Base-by-base conservation (phyloP, 2,888 invertebrate species). In the Pristionchus maxplancki region DNA sequence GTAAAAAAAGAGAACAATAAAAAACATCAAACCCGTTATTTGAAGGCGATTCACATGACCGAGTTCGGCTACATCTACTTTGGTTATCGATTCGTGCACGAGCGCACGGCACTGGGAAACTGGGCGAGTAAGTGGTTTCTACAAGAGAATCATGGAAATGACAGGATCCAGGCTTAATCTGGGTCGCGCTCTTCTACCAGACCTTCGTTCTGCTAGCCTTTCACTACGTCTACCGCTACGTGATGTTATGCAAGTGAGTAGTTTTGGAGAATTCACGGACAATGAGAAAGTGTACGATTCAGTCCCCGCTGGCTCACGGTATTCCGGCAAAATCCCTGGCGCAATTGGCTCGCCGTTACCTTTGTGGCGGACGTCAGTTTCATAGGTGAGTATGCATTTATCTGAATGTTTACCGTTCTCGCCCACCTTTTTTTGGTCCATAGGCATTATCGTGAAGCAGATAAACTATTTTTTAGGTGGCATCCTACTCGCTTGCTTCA, bases 1-100 rank as follows among this genome's bases (percentile, higher is more conserved):
- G 71, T 74, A 24, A 74, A 9, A 31, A 17, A 11, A 34, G 3
- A 34, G 17, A 67, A 11, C 3, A n/a, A 8, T 20, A 20, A 5
- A 58, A 20, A 15, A 17, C 44, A 48, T 48, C 13, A 48, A 15
- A 58, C 20, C 17, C 4, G 9, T 4, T 13, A 24, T 9, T 67
- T 74, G 24, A 40, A 78, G 78, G 78, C 78, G 15, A 48, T 78
- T 48, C 78, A 78, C 28, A 78, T 78, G 78, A 78, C 78, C 4
- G 44, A 28, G 1, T 78, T 78, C 28, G 78, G 78, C 2, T 78
- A 78, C 78, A 78, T 78, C 78, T 78, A 48, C 28, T 78, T 40
- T 20, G 44, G 78, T 13, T 78, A 78, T 28, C 78, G 78, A 0
- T 78, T 40, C n/a, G 15, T 78, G 4, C 24, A 78, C 37, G 44